Base-by-base conservation (phyloP, 2,888 invertebrate genomes). In the Ferrisia virgata region DNA sequence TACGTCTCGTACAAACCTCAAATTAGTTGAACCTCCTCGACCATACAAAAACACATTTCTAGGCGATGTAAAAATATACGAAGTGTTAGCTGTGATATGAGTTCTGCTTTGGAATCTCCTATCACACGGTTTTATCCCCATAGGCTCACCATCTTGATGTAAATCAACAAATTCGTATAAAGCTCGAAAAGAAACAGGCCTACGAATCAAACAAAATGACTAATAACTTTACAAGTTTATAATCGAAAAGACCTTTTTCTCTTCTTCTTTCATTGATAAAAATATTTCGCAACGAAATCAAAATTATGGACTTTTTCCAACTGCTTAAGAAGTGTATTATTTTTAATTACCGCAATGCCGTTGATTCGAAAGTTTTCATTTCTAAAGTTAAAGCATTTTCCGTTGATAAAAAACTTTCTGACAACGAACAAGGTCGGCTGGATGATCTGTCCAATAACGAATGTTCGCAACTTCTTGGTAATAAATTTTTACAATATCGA, bases 101-200 rank as follows among this genome's bases (percentile, higher is more conserved):
- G 86, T 87, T 85, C 86, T 85, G 86, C 93, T 93, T 79, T 92
- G 91, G 88, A 96, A 96, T 86, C 93, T 91, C 82, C 96, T 91
- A 31, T 94, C 94, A 88, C 96, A 96, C 18, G 78, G 72, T 5
- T 87, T 87, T 0, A 91, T 90, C 0, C 94, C 94, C 40, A 91
- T 93, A 0, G 94, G 92, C 86, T 94, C 92, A 0, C 96, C 96
- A 86, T 95, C 96, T 89, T 95, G 93, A 87, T 95, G 94, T 9
- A 95, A 90, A 88, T 96, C 95, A 64, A 96, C 95, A 88, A 96
- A 96, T 89, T 96, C 96, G 89, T 96, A 96, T 33, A 95, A 91
- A 0, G 95, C 93, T 88, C 94, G 94, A 88, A 96, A 96, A 87
- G 93, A 93, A 78, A 96, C 92, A 0, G 95, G 95, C 87, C 96